Evolutionary conservation across 2,113 vertebrate species (phyloP).

Genomic region (Telmatochromis brachygnathus): DNA sequence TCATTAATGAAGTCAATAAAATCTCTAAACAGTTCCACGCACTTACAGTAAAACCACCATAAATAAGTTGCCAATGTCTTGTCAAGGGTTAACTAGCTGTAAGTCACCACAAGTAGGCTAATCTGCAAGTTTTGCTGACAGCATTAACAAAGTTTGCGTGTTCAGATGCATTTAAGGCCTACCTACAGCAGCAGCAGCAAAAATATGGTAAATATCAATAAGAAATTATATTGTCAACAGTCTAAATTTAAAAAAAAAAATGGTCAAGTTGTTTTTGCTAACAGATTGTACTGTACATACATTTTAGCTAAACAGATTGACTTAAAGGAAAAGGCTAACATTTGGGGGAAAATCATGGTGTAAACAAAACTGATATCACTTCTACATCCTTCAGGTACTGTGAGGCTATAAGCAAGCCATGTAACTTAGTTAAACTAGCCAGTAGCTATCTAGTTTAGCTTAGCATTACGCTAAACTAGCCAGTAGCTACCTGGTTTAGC

Average conservation of each 20-base stretch:
- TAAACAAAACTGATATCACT: not conserved
- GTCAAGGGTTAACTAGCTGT: not conserved
- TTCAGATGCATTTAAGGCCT: not conserved
- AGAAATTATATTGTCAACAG: not conserved
- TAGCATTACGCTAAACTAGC: not conserved
- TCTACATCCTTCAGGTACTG: not conserved
- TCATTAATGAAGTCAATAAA: not conserved
- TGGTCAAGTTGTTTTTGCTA: not conserved
- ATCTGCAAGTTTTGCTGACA: not conserved
- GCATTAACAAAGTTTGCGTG: not conserved
- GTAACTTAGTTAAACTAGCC: not conserved
- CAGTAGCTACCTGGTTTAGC: not conserved
- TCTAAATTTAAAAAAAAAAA: rapidly evolving
- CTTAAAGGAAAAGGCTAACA: not conserved
- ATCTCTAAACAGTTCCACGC: not conserved
- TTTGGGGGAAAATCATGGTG: not conserved
- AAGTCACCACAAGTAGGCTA: not conserved
- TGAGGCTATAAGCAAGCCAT: not conserved
- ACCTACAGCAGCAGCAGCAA: not conserved
- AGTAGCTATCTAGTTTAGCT: not conserved
- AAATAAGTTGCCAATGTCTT: not conserved
- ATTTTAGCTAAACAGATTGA: not conserved
- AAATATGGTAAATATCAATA: not conserved
- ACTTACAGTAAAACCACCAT: not conserved
- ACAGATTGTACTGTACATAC: not conserved